Evolutionary conservation across 2,888 invertebrate species (phyloP), one percentile per base, ranked within the genome.

Genomic region (Fissipunctia ypsillon): DNA sequence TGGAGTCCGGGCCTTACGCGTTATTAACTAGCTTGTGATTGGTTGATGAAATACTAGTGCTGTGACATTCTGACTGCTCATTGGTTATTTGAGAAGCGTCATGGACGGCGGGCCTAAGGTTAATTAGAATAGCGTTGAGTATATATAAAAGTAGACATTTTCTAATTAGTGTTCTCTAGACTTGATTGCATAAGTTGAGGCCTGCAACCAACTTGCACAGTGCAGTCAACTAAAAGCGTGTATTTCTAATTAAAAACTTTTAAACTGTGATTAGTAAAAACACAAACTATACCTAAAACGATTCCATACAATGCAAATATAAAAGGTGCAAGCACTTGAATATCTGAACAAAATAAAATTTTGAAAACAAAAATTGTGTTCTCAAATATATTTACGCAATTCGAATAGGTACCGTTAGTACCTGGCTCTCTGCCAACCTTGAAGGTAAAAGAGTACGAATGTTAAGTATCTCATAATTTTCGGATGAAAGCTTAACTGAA

Each of bases 401-500:
- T 31, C 72, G 25, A 60, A 71, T 65, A n/a, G n/a, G n/a, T n/a
- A 76, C 45, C 48, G 38, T 63, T n/a, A 59, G 10, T 65, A 45
- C 57, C 64, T 82, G 73, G 75, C 65, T 56, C 41, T 66, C 64
- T 61, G 71, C 81, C 79, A 82, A 64, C 52, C 69, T 59, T 66
- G 41, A 22, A 66, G 48, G 60, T 66, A 74, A 74, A 74, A 70
- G 70, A 81, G 68, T 68, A 69, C 69, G 63, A 69, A 75, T 59
- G 75, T 67, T 74, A 67, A 83, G 70, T 56, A 57, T 69, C 79
- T 74, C 79, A 83, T 81, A 83, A 79, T 72, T 74, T 67, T 22
- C 73, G 59, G 65, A 67, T 79, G 69, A 78, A 78, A 83, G 69
- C 67, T 73, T 78, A 66, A 59, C 70, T 76, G 68, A 76, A 80